Evolutionary conservation across 2,888 invertebrate genomes (phyloP).

Genomic region (Eupithecia pulchellata): DNA sequence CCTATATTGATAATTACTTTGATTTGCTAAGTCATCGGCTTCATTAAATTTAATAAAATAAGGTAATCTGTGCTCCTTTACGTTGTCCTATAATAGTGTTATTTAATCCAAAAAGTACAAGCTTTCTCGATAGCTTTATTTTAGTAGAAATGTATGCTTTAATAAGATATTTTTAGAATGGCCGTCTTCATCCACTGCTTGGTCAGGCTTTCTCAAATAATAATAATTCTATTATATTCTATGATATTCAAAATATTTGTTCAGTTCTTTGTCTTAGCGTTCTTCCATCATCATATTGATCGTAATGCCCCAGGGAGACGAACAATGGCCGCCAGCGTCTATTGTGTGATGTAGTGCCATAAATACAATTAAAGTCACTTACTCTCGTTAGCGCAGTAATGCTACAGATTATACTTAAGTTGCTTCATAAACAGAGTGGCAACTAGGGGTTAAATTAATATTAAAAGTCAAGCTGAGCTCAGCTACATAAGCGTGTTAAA

Average conservation of each 20-base stretch:
- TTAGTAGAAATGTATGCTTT: neutral
- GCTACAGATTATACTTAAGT: slow-evolving; percentile 30
- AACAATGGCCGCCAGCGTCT: slow-evolving; percentile 57
- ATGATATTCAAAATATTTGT: too few species aligned
- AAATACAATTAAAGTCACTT: slow-evolving; percentile 84
- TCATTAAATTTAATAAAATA: neutral
- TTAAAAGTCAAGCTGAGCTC: neutral
- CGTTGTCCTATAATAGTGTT: too few species aligned
- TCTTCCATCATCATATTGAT: slow-evolving; percentile 34
- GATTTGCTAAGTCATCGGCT: neutral
- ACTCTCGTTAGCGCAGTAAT: slow-evolving; percentile 78
- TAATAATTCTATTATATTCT: too few species aligned
- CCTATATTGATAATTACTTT: neutral
- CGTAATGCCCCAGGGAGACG: slow-evolving; percentile 40
- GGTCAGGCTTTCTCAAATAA: neutral
- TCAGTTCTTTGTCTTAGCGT: slow-evolving; percentile 9
- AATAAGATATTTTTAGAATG: neutral
- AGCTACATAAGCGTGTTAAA: neutral
- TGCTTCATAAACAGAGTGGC: slow-evolving; percentile 25
- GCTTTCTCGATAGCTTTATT: neutral
- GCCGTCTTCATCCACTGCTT: neutral
- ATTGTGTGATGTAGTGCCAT: slow-evolving; percentile 76
- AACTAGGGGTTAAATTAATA: slow-evolving; percentile 2
- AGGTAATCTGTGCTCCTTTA: neutral
- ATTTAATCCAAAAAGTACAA: neutral